Evolutionary conservation across 1,140 invertebrate species (phyloP).

Genomic region (Diprion similis): DNA sequence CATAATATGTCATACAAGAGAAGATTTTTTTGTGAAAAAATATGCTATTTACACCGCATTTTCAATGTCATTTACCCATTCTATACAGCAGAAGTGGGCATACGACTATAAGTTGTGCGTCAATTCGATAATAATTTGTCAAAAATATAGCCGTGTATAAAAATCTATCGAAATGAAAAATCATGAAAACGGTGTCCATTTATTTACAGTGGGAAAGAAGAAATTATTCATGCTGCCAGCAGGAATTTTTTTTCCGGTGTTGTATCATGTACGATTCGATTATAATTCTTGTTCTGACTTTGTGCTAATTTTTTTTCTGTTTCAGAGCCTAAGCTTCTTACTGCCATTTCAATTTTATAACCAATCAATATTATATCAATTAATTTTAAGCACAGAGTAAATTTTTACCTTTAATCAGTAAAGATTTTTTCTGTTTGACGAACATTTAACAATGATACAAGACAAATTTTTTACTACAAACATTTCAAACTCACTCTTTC

Average conservation of each 20-base stretch:
- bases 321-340: not conserved
- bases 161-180: conserved; percentile 42
- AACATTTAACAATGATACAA: too few relatives aligned
- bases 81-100: not conserved
- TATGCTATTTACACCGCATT: conserved; percentile 58
- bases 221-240: conserved; percentile 5
- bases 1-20: not conserved
- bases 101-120: conserved; percentile 48
- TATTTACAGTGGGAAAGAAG: conserved; percentile 17
- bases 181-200: conserved; percentile 11
- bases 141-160: conserved; percentile 43
- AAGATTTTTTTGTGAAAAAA: conserved; percentile 53
- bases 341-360: not conserved
- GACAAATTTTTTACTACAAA: too few relatives aligned
- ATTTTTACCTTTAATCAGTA: too few relatives aligned
- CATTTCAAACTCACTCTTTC: too few relatives aligned
- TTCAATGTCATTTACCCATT: conserved; percentile 30
- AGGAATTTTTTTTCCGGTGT: not conserved
- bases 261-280: not conserved
- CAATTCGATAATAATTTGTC: conserved; percentile 45
- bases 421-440: too few relatives aligned
- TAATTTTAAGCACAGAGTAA: too few relatives aligned
- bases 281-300: not conserved
- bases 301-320: not conserved
- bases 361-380: too few relatives aligned